Evolutionary conservation across 2,888 invertebrate species (phyloP), one percentile per base, ranked within the genome.

Genomic region (Nomada fucata): DNA sequence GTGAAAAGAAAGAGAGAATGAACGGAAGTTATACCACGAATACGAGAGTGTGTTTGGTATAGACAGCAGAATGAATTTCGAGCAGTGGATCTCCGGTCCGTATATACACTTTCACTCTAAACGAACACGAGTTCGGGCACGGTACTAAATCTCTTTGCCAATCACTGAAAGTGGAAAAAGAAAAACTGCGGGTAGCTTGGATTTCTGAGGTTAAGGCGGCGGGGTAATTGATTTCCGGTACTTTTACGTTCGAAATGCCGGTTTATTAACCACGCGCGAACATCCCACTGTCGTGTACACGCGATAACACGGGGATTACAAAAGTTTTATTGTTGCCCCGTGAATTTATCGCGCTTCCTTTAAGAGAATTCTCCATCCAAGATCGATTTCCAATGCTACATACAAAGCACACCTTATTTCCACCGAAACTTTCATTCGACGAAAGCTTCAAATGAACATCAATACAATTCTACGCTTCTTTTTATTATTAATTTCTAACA

Each of bases 141-240:
- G 80, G 79, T 80, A 87, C 88, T 92, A 91, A 92, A 92, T 92
- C 92, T 92, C 89, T 84, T 82, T 85, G 88, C 91, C 91, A 91
- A 91, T 92, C 90, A 91, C 89, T 88, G 89, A 90, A 90, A 92
- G 91, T 91, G 90, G 90, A 90, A 86, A 88, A 88, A 89, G 89
- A 86, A 86, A 87, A 87, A 86, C 83, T 85, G 83, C 87, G 76
- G 85, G 76, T 78, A 79, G 85, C 70, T 80, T 69, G 83, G 86
- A 86, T 86, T 87, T 87, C 83, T 79, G 83, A 79, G 88, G 85
- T 85, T 85, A 74, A 87, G 79, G 55, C 70, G 73, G 42, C 47
- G 64, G 18, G 71, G 85, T 86, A 86, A 86, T 86, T 87, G 86
- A 86, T 87, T 85, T 71, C 78, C 68, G 70, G 73, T 82, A 60